Conservation (phyloP, 2,888 invertebrate genomes). For the Diadromus collaris region DNA sequence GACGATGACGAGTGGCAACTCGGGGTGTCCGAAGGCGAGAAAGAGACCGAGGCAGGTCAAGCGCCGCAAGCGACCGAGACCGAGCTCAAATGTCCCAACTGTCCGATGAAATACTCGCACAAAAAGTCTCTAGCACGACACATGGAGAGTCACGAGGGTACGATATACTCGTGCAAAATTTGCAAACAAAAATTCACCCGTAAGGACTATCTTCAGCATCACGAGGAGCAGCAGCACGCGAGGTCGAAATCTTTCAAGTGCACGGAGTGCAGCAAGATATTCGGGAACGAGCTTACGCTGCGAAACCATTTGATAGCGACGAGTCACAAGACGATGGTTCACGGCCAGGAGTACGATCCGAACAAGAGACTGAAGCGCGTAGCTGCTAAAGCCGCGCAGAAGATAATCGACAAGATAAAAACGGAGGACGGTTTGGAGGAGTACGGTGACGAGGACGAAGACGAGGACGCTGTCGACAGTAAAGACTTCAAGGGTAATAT, state of each 20-base stretch:
- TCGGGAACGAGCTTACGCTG: constrained; percentile 76
- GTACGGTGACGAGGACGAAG: constrained; percentile 67
- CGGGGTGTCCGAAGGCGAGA: constrained; percentile 22
- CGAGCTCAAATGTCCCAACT: constrained; percentile 68
- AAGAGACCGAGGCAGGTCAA: not conserved
- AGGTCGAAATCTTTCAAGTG: constrained; percentile 72
- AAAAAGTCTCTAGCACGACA: constrained; percentile 70
- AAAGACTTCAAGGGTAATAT: constrained; percentile 19
- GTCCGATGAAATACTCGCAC: constrained; percentile 66
- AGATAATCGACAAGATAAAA: constrained; percentile 78
- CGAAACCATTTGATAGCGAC: constrained; percentile 79
- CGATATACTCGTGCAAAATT: constrained; percentile 71
- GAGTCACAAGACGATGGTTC: constrained; percentile 75
- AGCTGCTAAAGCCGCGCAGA: constrained; percentile 78
- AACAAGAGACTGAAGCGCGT: constrained; percentile 77
- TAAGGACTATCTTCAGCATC: constrained; percentile 72
- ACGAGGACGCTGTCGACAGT: constrained; percentile 53
- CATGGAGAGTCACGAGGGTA: constrained; percentile 67
- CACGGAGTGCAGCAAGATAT: constrained; percentile 76
- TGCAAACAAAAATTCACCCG: constrained; percentile 72
- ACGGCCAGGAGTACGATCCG: constrained; percentile 77
- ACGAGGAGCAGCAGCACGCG: constrained; percentile 72
- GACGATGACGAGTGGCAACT: constrained; percentile 29
- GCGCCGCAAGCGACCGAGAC: constrained; percentile 57
- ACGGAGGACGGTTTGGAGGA: constrained; percentile 74